Evolutionary conservation across 2,113 vertebrate genomes (phyloP), one percentile per base, ranked within the genome.

Genomic region (Xiphophorus maculatus): DNA sequence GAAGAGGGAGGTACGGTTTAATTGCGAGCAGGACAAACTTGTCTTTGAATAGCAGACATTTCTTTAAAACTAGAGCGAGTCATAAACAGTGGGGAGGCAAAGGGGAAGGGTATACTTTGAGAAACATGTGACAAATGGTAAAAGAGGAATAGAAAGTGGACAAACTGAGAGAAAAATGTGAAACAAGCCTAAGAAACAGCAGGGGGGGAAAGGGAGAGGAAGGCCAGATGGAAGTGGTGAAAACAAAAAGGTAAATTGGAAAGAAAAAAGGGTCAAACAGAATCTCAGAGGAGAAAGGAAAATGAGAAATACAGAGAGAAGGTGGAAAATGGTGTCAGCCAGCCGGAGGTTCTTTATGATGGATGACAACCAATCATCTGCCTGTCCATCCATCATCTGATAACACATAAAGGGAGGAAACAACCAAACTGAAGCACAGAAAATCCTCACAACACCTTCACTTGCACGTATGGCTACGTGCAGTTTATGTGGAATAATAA

Each of bases 1-100:
- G 88, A 91, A 90, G 54, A 90, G 86, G 89, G 89, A 89, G 91
- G 88, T 84, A 62, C 72, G 17, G 72, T 80, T 84, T 81, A 86
- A 81, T 84, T 85, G 82, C 69, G 63, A 80, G 84, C 71, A 51
- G 76, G 37, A 76, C 81, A 80, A 51, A 42, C 73, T n/a, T 30
- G 44, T 71, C 30, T 79, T 17, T 83, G 51, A 81, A 19, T 71
- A 67, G 66, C 30, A 63, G 22, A 4, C 51, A 25, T 15, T 27
- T 27, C 11, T 61, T 11, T 73, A 22, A 29, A 66, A 42, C 32
- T 61, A 42, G 51, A 67, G 58, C 29, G 27, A 60, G 42, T 27
- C 8, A 9, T n/a, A 70, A 60, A 37, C 9, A 33, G 28, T 60
- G 28, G 19, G 70, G 33, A 27, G 67, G 3, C 33, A 54, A 54